Percentiles rank a stretch among this genome's conserved stretches.
phyloP scores from a whole-genome alignment of 2,113 vertebrate species.

The Saguinus midas region DNA sequence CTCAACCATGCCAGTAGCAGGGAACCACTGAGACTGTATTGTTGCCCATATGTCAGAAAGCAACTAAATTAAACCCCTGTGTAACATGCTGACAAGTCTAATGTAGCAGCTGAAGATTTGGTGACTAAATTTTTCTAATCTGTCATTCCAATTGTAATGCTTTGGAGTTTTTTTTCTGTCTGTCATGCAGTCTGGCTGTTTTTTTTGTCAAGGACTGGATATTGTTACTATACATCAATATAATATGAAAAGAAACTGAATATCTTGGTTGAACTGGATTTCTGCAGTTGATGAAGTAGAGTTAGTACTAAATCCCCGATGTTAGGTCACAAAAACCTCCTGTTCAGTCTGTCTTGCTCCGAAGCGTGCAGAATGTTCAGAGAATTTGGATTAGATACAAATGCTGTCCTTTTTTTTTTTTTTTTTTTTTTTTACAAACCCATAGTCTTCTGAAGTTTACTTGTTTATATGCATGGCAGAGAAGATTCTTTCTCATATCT shows the following conservation, averaged over 20 bases:
- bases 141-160: neutral
- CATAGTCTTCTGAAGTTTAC: slow-evolving; percentile 63
- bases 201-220: slow-evolving; percentile 56
- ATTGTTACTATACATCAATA: slow-evolving; percentile 44
- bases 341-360: neutral
- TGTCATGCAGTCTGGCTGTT: neutral
- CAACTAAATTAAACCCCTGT: neutral
- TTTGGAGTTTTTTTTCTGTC: neutral
- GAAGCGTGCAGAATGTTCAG: slow-evolving; percentile 41
- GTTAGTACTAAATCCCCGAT: neutral
- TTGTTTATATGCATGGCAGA: neutral
- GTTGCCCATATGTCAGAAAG: slow-evolving; percentile 39
- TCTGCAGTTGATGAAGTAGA: slow-evolving; percentile 59
- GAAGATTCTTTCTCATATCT: neutral
- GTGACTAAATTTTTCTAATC: slow-evolving; percentile 17
- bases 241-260: slow-evolving; percentile 38
- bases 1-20: slow-evolving; percentile 20
- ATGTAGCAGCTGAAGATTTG: neutral
- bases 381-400: slow-evolving; percentile 38
- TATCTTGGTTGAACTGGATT: neutral
- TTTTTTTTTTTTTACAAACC: slow-evolving; percentile 25
- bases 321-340: neutral
- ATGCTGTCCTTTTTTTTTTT: neutral
- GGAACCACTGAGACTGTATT: neutral
- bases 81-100: slow-evolving; percentile 5